These are phyloP conservation scores for Lathronympha strigana DNA, from an alignment of 2,888 invertebrate genomes.

Conservation along the genomic window DNA sequence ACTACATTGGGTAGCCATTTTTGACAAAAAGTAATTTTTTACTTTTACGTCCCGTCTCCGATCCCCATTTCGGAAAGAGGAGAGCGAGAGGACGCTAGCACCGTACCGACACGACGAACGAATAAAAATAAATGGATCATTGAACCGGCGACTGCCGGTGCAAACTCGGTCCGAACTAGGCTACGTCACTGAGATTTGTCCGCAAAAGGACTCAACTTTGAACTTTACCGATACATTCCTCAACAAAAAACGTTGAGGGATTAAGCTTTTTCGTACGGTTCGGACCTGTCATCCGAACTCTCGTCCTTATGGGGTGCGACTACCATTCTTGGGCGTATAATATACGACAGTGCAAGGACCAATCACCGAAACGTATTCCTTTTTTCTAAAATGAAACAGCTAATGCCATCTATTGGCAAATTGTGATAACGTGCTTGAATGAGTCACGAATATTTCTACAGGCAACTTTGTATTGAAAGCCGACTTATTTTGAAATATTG, in stretches of 20 bases:
- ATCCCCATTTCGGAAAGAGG: constrained; percentile 72
- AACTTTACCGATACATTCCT: constrained; percentile 48
- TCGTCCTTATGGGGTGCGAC: constrained; percentile 62
- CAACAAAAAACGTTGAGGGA: constrained; percentile 42
- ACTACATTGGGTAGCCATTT: constrained; percentile 77
- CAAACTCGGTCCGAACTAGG: constrained; percentile 48
- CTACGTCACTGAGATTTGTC: constrained; percentile 24
- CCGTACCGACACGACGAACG: constrained; percentile 61
- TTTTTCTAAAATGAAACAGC: constrained; percentile 45
- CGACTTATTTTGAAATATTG: background rate
- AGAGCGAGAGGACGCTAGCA: constrained; percentile 74
- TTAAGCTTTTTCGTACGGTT: constrained; percentile 51
- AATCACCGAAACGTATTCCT: constrained; percentile 56
- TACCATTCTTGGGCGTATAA: constrained; percentile 64
- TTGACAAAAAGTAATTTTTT: constrained; percentile 75
- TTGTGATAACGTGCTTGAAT: background rate
- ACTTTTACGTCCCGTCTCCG: constrained; percentile 59
- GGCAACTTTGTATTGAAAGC: background rate
- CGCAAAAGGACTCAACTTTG: constrained; percentile 36
- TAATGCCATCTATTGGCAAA: constrained; percentile 43
- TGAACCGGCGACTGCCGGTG: constrained; percentile 58
- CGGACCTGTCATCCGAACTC: constrained; percentile 60
- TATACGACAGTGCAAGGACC: constrained; percentile 56
- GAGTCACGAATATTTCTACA: constrained; percentile 22
- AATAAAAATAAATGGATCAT: constrained; percentile 69